A percentile compares a stretch with the other conserved stretches of the same genome.
phyloP scores from a whole-genome alignment of 2,888 invertebrate genomes.

The Chrysodeixis includens region DNA sequence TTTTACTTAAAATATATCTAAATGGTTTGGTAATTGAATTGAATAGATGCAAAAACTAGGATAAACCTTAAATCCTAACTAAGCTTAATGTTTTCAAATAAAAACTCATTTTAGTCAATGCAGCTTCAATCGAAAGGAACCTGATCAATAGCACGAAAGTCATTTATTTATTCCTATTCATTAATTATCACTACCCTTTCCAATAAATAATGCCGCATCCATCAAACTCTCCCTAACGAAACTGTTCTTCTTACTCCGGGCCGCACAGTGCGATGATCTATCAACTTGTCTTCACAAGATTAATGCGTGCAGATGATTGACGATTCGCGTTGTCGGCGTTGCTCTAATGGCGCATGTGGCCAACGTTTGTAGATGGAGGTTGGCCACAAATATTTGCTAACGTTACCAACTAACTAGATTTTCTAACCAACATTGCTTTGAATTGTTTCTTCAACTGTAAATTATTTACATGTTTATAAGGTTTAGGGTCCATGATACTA shows the following conservation, averaged over 20 bases:
- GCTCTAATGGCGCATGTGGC: constrained; percentile 81
- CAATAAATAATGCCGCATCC: constrained; percentile 64
- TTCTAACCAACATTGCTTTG: constrained; percentile 42
- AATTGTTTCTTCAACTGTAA: constrained; percentile 19
- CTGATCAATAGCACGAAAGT: neutral
- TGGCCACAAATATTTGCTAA: constrained; percentile 49
- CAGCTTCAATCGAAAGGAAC: too few relatives aligned
- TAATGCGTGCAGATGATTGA: constrained; percentile 88
- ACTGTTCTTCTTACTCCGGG: constrained; percentile 51
- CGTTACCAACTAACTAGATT: constrained; percentile 35
- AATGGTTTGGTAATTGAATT: neutral
- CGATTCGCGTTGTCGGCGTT: constrained; percentile 83
- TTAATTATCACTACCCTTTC: constrained; percentile 5
- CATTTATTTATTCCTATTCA: neutral
- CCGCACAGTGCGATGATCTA: constrained; percentile 84
- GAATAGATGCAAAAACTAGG: neutral
- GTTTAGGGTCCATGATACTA: constrained; percentile 15
- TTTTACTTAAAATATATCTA: too few relatives aligned
- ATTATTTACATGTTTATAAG: constrained; percentile 19
- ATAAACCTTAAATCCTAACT: neutral
- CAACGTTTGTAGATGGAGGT: constrained; percentile 64
- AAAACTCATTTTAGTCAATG: neutral
- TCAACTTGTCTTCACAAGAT: constrained; percentile 89
- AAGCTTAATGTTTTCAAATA: neutral
- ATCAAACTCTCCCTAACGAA: constrained; percentile 31